Conservation (phyloP, 2,797 vertebrate genomes). For the Catamblyrhynchus diadema region DNA sequence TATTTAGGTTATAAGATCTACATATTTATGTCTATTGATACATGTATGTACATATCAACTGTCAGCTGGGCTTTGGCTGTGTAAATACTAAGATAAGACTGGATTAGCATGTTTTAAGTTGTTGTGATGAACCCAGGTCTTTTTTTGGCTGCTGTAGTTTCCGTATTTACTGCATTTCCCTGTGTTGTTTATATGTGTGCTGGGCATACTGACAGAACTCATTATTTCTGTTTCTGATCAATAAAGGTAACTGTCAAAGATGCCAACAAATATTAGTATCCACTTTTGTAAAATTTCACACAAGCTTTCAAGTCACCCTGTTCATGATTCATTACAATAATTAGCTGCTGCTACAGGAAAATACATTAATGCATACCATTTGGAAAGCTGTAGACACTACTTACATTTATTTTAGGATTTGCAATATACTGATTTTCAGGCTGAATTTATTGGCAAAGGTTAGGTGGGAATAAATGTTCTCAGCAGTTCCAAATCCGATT, state of each 20-base stretch:
- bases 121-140: neutral
- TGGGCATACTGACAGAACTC: neutral
- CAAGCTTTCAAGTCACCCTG: neutral
- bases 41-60: neutral
- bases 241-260: constrained; percentile 32
- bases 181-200: neutral
- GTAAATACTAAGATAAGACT: neutral
- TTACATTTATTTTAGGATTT: constrained; percentile 55
- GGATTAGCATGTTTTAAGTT: neutral
- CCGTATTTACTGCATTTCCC: neutral
- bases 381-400: constrained; percentile 45
- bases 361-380: neutral
- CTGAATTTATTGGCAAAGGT: constrained; percentile 45
- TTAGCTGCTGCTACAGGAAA: constrained; percentile 25
- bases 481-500: constrained; percentile 15
- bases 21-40: neutral
- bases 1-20: neutral
- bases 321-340: constrained; percentile 39
- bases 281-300: neutral
- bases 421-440: constrained; percentile 1
- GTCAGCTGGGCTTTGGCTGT: neutral
- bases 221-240: constrained; percentile 33
- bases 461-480: constrained; percentile 51
- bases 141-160: neutral
- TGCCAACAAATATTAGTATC: constrained; percentile 15